Base-by-base conservation (phyloP, 2,113 vertebrate species). In the Rhinopomastus cyanomelas region DNA sequence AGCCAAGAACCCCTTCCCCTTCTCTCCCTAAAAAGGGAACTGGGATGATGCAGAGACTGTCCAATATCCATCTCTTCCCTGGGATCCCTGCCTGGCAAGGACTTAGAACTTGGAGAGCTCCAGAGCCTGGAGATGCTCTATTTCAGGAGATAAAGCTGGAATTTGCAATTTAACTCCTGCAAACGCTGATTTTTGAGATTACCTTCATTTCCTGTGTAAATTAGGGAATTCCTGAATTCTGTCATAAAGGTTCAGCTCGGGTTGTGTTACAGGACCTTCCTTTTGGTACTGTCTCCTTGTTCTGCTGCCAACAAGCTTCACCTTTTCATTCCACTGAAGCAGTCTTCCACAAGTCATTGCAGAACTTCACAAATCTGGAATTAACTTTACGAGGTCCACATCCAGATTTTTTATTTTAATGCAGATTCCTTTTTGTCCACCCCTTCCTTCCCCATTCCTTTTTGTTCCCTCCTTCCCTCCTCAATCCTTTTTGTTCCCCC, bases 41-140 rank as follows among this genome's bases (percentile, higher is more conserved):
- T 42, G 4, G 1, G 17, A 1, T 4, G 3, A 14, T 30, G 36
- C 64, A 16, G 0, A 1, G 30, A 8, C 39, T 10, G 19, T 18
- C 39, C 51, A 6, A 3, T 3, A 15, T 0, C 62, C 56, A 11
- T 2, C 39, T 27, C 14, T 17, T 59, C 81, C 64, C 25, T 16
- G n/a, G 1, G 3, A 6, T 51, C 39, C 55, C 39, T 21, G 30
- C 1, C 1, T 1, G 12, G 22, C 13, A 15, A 16, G 59, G 51
- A 9, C 6, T 5, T 32, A 11, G 1, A 8, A 0, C 17, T 0
- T 23, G 2, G 21, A 6, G 14, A 4, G 5, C 32, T 39, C 5
- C 1, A 44, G 36, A 59, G 7, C 19, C 15, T 11, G 2, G 34
- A 27, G 57, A 6, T 0, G 0, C 46, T 12, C 46, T 3, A 3